Evolutionary conservation across 2,888 invertebrate species (phyloP), one percentile per base, ranked within the genome.

Genomic region (Phortica okadai): DNA sequence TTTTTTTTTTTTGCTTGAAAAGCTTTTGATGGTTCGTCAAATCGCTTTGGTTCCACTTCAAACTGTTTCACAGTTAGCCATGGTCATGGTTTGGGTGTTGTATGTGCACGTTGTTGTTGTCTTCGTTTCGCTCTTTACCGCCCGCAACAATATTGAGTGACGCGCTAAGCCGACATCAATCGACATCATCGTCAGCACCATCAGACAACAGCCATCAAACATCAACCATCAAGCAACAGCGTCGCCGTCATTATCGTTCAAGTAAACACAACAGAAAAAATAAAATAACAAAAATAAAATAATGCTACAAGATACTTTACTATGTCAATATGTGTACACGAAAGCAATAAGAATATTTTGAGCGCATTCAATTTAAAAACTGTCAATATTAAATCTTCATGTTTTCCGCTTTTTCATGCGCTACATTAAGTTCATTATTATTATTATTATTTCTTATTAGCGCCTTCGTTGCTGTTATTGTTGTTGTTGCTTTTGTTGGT

Each of bases 371-470:
- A 80, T 79, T 79, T 82, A 74, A 82, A 81, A 82, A 54, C 75
- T 82, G 85, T 86, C 83, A 84, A 84, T 85, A 84, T 85, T 80
- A 73, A 77, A 64, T n/a, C 64, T 21, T 70, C 21, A 44, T 70
- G n/a, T 72, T 54, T 56, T 72, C 54, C 21, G n/a, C 54, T 10
- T 72, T 54, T 56, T 72, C 33, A n/a, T 33, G 10, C n/a, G 25
- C 62, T 62, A 25, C 16, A 62, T 62, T 62, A 62, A 62, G 25
- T 62, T 21, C 4, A 16, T 59, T 16, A 59, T 59, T 59, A 16
- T 59, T 59, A 16, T 21, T 62, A 70, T 78, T 41, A 14, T 41
- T 33, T 33, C 33, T 33, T 33, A 33, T 33, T 33, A 74, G 74
- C 76, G 33, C 33, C 33, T 33, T 33, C 33, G 33, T 33, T 62